A percentile compares a stretch with the other conserved stretches of the same genome.
Evolutionary conservation across 2,888 invertebrate species (phyloP).

Genomic region (Iselma pallidipennis): DNA sequence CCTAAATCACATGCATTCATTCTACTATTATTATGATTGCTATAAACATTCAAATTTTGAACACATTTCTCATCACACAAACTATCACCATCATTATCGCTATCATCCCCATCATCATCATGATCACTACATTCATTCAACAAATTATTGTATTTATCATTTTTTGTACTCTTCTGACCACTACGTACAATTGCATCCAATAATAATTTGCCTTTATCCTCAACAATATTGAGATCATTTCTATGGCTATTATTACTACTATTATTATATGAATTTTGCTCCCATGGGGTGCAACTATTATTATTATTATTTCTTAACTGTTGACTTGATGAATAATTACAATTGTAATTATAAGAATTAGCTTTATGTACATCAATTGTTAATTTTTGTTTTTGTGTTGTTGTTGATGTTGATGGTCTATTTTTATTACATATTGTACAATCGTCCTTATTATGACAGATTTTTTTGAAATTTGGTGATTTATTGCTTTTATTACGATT

Average conservation of each 20-base stretch:
- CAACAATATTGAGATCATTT: constrained; percentile 48
- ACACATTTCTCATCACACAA: constrained; percentile 27
- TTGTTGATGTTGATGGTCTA: constrained; percentile 40
- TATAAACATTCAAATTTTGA: constrained; percentile 23
- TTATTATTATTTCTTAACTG: neutral
- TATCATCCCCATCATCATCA: neutral
- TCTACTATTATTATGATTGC: constrained; percentile 15
- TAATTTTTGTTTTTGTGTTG: constrained; percentile 39
- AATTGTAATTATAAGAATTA: constrained; percentile 29
- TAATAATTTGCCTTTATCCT: constrained; percentile 49
- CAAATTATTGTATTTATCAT: neutral
- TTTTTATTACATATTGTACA: constrained; percentile 6
- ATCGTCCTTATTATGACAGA: constrained; percentile 11
- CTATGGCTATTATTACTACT: constrained; percentile 38
- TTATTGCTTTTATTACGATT: constrained; percentile 37
- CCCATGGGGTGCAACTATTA: neutral
- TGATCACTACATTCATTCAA: too few species aligned
- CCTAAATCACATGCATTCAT: constrained; percentile 50
- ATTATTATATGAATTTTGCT: constrained; percentile 53
- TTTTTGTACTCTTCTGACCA: constrained; percentile 39
- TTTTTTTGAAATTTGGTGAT: constrained; percentile 8
- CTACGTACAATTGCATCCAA: constrained; percentile 54
- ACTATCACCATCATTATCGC: constrained; percentile 15
- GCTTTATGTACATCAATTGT: constrained; percentile 36
- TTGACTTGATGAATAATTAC: neutral